These are phyloP conservation scores for Gadopsis marmoratus DNA, from an alignment of 2,797 vertebrate genomes.

Conservation along the genomic window DNA sequence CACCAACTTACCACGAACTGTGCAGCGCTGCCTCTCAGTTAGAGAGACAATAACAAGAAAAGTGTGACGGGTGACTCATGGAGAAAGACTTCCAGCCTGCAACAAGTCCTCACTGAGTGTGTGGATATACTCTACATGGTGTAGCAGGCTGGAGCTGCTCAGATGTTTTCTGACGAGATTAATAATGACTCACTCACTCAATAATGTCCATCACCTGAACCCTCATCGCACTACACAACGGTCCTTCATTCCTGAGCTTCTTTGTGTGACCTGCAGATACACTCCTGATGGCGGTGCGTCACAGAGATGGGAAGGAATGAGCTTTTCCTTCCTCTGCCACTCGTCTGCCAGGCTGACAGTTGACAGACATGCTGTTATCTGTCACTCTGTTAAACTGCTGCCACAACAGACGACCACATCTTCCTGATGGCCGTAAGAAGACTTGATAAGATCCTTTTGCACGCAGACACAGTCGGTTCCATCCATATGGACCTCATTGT, in stretches of 20 bases:
- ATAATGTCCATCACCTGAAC: conserved; percentile 62
- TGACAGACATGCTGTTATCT: conserved; percentile 85
- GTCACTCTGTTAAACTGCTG: conserved; percentile 72
- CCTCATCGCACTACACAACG: conserved; percentile 35
- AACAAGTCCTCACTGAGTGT: background rate
- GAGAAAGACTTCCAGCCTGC: background rate
- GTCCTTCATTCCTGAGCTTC: conserved; percentile 78
- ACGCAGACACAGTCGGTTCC: conserved; percentile 30
- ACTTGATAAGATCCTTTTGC: conserved; percentile 67
- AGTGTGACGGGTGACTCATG: conserved; percentile 44
- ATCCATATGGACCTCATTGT: conserved; percentile 32
- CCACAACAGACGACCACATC: conserved; percentile 70
- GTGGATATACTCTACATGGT: background rate
- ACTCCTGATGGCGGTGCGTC: conserved; percentile 71
- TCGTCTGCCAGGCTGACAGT: conserved; percentile 83
- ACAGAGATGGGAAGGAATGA: conserved; percentile 78
- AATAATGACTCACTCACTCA: background rate
- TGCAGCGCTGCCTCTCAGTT: conserved; percentile 37
- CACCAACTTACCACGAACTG: no score
- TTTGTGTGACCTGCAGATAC: conserved; percentile 80
- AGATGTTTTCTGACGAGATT: conserved; percentile 5
- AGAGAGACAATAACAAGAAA: conserved; percentile 55
- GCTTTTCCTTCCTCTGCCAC: conserved; percentile 79
- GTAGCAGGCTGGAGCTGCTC: background rate
- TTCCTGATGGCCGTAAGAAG: conserved; percentile 69